Evolutionary conservation across 2,797 vertebrate species (phyloP).

Genomic region (Molossus alvarezi): DNA sequence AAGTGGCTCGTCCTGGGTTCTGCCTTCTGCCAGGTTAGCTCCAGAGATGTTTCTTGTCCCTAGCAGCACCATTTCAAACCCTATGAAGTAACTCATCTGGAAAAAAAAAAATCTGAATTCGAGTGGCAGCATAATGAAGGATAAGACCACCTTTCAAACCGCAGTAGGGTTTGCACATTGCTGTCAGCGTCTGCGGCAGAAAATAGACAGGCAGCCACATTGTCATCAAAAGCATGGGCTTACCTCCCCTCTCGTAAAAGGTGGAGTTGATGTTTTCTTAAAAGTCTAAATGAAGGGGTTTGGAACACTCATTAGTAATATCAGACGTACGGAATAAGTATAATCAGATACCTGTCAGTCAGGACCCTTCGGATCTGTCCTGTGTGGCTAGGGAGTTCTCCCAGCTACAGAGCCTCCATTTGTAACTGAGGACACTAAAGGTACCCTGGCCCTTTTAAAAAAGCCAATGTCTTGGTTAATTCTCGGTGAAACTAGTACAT

Average conservation of each 20-base stretch:
- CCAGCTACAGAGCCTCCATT: background rate
- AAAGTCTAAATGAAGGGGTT: slow-evolving; percentile 63
- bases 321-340: slow-evolving; percentile 69
- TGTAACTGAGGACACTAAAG: background rate
- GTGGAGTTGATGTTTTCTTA: slow-evolving; percentile 56
- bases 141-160: slow-evolving; percentile 24
- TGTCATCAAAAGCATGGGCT: background rate
- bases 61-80: slow-evolving; percentile 69
- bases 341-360: background rate
- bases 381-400: slow-evolving; percentile 7
- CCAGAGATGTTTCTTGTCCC: slow-evolving; percentile 56
- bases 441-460: background rate
- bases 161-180: slow-evolving; percentile 3
- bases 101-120: slow-evolving; percentile 69
- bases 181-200: background rate
- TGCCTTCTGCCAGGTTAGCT: slow-evolving; percentile 69
- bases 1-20: slow-evolving; percentile 60
- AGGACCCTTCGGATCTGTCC: background rate
- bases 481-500: background rate
- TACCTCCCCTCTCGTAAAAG: background rate
- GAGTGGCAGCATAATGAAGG: slow-evolving; percentile 53
- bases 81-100: slow-evolving; percentile 66
- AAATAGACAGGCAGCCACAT: slow-evolving; percentile 44
- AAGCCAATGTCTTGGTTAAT: background rate
- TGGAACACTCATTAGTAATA: slow-evolving; percentile 26